Percentiles rank a stretch among this genome's conserved stretches.
Conservation (phyloP, 2,113 vertebrate species). For the Eubucco bourcierii region DNA sequence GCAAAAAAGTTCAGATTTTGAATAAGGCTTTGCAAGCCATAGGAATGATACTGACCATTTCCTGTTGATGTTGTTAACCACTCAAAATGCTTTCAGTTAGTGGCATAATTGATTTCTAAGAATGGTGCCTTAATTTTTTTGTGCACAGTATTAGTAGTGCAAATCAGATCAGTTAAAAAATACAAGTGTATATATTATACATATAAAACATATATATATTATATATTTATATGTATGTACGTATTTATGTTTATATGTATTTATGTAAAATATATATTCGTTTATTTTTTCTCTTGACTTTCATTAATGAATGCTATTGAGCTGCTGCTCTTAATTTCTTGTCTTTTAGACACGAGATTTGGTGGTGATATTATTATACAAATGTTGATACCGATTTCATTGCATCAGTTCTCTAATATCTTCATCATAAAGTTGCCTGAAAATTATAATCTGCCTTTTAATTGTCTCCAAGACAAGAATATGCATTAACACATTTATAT, state of each 20-base stretch:
- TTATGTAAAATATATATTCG: too few species aligned
- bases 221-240: too few species aligned
- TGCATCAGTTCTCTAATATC: neutral
- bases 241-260: too few species aligned
- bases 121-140: neutral
- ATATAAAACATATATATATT: too few species aligned
- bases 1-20: neutral
- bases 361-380: neutral
- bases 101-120: neutral
- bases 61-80: neutral
- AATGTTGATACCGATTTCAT: neutral
- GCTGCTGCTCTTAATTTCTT: neutral
- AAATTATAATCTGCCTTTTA: neutral
- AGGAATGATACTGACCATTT: neutral
- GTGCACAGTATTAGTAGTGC: neutral
- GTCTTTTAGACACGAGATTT: neutral
- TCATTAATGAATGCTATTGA: neutral
- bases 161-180: neutral
- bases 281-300: neutral
- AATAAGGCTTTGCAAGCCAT: neutral
- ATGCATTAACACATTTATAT: neutral
- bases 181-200: neutral
- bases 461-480: neutral
- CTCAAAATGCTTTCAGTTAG: neutral
- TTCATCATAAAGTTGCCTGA: neutral